Evolutionary conservation across 64 coral and sea anemone genomes (phyloP).

Genomic region (Montipora sp.): DNA sequence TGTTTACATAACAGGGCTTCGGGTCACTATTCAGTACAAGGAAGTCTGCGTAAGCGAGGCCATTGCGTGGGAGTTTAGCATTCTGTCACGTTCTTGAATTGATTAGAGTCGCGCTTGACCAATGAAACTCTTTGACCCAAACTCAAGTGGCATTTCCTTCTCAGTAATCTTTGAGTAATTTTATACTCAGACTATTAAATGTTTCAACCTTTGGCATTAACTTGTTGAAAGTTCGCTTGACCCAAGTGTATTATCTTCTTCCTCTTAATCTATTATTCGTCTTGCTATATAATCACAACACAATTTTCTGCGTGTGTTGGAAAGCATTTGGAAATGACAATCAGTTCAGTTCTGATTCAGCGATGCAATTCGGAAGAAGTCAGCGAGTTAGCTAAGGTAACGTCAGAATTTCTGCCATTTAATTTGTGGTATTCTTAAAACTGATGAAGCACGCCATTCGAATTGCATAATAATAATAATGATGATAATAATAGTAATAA

Average conservation of each 20-base stretch:
- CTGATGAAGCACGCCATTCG: not conserved
- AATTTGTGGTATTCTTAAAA: slow-evolving; percentile 5
- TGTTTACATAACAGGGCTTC: not conserved
- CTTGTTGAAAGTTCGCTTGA: slow-evolving; percentile 50
- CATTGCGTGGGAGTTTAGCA: not conserved
- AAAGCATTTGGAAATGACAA: not conserved
- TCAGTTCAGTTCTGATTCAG: not conserved
- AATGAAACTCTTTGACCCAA: slow-evolving; percentile 39
- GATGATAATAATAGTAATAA: not conserved
- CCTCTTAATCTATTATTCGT: not conserved
- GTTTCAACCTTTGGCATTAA: slow-evolving; percentile 51
- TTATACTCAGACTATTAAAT: slow-evolving; percentile 35
- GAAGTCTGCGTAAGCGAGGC: not conserved
- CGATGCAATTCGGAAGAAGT: not conserved
- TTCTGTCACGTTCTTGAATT: slow-evolving; percentile 13
- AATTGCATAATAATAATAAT: not conserved
- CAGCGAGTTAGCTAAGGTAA: not conserved
- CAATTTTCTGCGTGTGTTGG: not conserved
- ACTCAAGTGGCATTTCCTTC: slow-evolving; percentile 47
- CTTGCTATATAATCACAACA: not conserved
- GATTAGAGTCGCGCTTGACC: not conserved
- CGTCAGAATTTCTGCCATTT: not conserved
- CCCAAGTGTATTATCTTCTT: not conserved
- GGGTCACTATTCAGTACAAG: not conserved
- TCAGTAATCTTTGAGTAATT: slow-evolving; percentile 15